Evolutionary conservation across 2,113 vertebrate species (phyloP).

Genomic region (Microtus pennsylvanicus): DNA sequence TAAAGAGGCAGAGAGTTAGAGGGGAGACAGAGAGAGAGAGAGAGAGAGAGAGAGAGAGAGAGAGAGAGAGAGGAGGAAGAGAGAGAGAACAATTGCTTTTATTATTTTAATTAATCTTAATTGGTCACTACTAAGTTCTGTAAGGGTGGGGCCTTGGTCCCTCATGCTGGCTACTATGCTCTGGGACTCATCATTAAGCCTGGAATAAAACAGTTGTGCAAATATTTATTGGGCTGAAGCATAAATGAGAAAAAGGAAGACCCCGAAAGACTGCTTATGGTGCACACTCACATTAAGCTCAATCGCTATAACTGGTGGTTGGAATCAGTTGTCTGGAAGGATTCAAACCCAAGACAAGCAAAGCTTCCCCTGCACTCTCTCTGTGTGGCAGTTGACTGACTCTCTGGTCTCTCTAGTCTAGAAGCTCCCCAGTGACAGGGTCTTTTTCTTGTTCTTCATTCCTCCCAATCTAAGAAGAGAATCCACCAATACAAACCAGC

Average conservation of each 20-base stretch:
- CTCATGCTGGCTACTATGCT: background rate
- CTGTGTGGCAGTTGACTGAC: background rate
- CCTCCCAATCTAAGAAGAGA: background rate
- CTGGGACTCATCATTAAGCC: background rate
- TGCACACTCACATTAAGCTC: background rate
- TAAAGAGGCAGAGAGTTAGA: background rate
- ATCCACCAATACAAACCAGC: background rate
- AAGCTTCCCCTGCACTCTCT: background rate
- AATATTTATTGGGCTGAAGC: background rate
- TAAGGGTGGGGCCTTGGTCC: accelerated
- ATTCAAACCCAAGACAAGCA: background rate
- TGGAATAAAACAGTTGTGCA: background rate
- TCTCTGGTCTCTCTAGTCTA: background rate
- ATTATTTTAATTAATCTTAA: background rate
- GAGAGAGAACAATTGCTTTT: background rate
- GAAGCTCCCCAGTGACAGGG: background rate
- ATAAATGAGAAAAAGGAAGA: background rate
- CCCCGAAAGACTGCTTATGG: background rate
- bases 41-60: too few relatives aligned
- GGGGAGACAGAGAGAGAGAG: background rate
- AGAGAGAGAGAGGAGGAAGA: background rate
- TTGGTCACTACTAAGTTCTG: background rate
- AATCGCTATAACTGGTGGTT: background rate
- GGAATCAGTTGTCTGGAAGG: background rate
- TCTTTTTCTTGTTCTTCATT: background rate